phyloP scores from a whole-genome alignment of 2,113 vertebrate species.

The Silurus meridionalis region DNA sequence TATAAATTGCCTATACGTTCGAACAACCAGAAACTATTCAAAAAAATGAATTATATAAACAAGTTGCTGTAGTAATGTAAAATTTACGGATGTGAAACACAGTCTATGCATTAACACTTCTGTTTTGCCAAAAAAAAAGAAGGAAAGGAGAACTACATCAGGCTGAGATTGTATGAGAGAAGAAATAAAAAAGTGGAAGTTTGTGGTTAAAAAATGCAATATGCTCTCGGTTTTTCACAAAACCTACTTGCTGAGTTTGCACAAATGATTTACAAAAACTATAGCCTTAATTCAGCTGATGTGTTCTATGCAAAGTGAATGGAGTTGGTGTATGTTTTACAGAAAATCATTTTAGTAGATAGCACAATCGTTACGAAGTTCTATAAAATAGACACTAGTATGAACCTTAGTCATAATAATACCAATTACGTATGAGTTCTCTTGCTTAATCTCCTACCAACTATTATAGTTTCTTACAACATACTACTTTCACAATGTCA shows the following conservation, averaged over 20 bases:
- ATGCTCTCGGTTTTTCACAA: conserved; percentile 14
- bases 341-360: neutral
- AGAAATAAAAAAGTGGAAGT: conserved; percentile 38
- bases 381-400: neutral
- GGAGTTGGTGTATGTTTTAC: neutral
- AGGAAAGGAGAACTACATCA: conserved; percentile 30
- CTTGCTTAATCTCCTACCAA: neutral
- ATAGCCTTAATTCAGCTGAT: neutral
- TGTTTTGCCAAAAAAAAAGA: neutral
- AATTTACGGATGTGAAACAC: neutral
- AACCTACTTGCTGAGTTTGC: conserved; percentile 15
- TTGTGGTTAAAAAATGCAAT: conserved; percentile 1
- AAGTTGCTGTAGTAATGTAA: neutral
- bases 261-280: neutral
- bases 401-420: neutral
- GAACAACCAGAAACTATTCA: neutral
- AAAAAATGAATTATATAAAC: neutral
- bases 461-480: neutral
- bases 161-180: conserved; percentile 4
- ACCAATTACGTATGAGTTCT: too few relatives aligned
- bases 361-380: neutral
- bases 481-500: neutral
- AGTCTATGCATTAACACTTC: neutral
- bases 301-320: neutral
- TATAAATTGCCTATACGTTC: neutral